Percentiles rank a stretch among this genome's conserved stretches.
These are phyloP conservation scores for Coenonympha arcania DNA, from an alignment of 2,888 invertebrate genomes.

Conservation along the genomic window DNA sequence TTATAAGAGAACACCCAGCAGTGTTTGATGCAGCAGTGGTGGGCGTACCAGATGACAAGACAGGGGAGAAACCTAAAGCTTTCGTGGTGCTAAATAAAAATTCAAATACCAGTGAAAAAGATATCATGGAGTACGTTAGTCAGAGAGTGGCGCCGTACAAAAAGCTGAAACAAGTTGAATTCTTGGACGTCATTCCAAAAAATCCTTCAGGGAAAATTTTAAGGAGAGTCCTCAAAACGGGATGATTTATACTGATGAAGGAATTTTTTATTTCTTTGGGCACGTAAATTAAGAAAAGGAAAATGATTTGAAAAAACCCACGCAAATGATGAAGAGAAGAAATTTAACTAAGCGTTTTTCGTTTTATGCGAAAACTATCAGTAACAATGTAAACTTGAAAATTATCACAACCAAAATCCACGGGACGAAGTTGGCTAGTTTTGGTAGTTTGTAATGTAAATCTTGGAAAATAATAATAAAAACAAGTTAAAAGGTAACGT, in stretches of 20 bases:
- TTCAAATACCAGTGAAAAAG: slow-evolving; percentile 58
- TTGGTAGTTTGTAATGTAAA: too few relatives aligned
- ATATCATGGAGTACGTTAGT: slow-evolving; percentile 76
- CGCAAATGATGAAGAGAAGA: too few relatives aligned
- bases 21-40: slow-evolving; percentile 88
- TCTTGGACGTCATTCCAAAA: slow-evolving; percentile 81
- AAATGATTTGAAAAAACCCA: too few relatives aligned
- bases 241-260: neutral
- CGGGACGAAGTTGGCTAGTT: too few relatives aligned
- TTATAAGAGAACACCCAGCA: slow-evolving; percentile 80
- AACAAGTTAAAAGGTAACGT: too few relatives aligned
- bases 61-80: slow-evolving; percentile 85
- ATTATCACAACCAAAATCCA: too few relatives aligned
- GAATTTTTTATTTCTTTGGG: too few relatives aligned
- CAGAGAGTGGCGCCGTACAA: slow-evolving; percentile 84
- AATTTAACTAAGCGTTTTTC: too few relatives aligned
- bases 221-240: slow-evolving; percentile 48
- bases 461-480: too few relatives aligned
- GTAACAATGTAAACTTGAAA: too few relatives aligned
- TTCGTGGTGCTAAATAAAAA: slow-evolving; percentile 76
- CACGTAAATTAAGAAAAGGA: too few relatives aligned
- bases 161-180: slow-evolving; percentile 77
- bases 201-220: slow-evolving; percentile 85
- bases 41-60: slow-evolving; percentile 78
- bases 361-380: too few relatives aligned